Evolutionary conservation across 2,113 vertebrate genomes (phyloP).

Genomic region (Ia io): DNA sequence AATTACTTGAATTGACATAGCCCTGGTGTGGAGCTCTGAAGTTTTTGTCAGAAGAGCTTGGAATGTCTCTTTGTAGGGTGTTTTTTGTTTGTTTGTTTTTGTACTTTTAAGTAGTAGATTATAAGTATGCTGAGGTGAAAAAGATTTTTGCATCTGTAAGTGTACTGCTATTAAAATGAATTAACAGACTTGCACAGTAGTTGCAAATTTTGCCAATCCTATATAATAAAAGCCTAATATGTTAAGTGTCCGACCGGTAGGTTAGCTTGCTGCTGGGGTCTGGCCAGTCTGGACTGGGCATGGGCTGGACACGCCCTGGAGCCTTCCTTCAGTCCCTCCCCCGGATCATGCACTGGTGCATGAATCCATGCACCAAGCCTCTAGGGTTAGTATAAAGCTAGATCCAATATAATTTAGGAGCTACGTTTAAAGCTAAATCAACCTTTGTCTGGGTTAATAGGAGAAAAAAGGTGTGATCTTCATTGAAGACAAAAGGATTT

Average conservation of each 20-base stretch:
- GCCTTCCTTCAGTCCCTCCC: too few relatives aligned
- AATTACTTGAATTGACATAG: background rate
- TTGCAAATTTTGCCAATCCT: background rate
- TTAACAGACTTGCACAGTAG: background rate
- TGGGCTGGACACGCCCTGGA: too few relatives aligned
- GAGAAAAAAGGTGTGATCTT: background rate
- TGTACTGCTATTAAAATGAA: background rate
- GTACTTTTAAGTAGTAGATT: background rate
- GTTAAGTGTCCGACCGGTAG: too few relatives aligned
- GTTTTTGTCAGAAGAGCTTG: background rate
- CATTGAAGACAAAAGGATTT: background rate
- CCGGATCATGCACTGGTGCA: too few relatives aligned
- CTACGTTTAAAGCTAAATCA: background rate
- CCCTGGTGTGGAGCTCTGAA: background rate
- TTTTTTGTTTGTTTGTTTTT: background rate
- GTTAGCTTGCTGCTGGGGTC: too few relatives aligned
- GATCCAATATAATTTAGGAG: background rate
- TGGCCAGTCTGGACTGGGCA: too few relatives aligned
- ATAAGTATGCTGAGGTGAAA: background rate
- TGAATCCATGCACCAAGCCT: too few relatives aligned
- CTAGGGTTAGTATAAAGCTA: background rate
- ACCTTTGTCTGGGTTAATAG: background rate
- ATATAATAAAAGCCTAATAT: too few relatives aligned
- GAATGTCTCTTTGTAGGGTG: background rate
- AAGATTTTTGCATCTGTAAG: background rate